Conservation (phyloP, 2,113 vertebrate species). For the Laticauda laticaudata region DNA sequence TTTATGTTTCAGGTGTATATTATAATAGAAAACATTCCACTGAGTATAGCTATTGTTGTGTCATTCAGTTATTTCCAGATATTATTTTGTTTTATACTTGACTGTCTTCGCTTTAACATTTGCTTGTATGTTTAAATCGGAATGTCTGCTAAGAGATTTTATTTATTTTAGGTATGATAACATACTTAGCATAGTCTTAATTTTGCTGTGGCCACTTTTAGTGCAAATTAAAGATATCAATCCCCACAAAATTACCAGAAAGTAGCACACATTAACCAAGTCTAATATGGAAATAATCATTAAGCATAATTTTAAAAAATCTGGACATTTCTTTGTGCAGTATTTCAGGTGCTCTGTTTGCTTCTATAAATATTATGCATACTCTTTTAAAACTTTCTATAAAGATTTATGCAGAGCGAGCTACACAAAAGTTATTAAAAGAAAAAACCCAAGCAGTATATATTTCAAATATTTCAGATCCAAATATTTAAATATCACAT, state of each 20-base stretch:
- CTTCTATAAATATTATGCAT: neutral
- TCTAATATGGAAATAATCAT: neutral
- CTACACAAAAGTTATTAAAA: neutral
- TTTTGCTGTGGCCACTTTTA: neutral
- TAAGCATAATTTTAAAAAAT: neutral
- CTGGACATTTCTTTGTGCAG: neutral
- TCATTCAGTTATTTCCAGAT: neutral
- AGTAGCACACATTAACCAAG: neutral
- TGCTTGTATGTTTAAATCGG: neutral
- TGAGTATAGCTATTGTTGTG: neutral
- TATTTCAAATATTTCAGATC: neutral
- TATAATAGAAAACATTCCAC: neutral
- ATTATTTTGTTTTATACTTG: neutral
- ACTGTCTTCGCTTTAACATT: neutral
- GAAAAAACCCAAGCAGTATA: neutral
- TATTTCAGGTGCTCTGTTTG: neutral
- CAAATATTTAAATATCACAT: neutral
- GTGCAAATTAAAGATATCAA: neutral
- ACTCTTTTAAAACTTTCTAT: neutral
- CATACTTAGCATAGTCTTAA: neutral
- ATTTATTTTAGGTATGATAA: neutral
- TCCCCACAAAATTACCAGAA: neutral
- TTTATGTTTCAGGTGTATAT: neutral
- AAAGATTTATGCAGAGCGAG: neutral
- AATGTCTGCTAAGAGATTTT: neutral